A percentile compares a stretch with the other conserved stretches of the same genome.
Conservation (phyloP, 2,113 vertebrate species). For the Grus americana region DNA sequence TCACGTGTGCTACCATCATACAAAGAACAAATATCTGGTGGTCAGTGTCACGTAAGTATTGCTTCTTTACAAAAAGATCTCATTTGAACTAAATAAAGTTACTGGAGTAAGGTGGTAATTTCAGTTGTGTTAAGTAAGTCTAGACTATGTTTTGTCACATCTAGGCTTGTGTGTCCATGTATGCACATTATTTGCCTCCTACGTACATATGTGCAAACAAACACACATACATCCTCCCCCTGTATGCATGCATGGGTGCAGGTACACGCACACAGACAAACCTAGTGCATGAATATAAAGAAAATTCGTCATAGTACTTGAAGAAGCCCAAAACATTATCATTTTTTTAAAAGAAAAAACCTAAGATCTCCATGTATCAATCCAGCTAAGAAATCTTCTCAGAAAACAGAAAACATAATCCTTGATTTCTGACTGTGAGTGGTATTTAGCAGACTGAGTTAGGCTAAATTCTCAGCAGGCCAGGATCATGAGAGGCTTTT, state of each 20-base stretch:
- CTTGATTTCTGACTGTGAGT: not conserved
- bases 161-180: not conserved
- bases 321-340: not conserved
- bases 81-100: not conserved
- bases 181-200: not conserved
- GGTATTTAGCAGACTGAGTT: not conserved
- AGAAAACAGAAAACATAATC: not conserved
- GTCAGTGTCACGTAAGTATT: not conserved
- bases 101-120: not conserved
- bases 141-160: not conserved
- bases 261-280: not conserved
- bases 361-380: not conserved
- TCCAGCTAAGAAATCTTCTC: not conserved
- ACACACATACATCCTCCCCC: not conserved
- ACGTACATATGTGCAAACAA: not conserved
- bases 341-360: not conserved
- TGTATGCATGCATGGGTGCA: not conserved
- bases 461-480: slow-evolving; percentile 8
- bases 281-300: not conserved
- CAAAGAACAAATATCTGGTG: not conserved
- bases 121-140: not conserved
- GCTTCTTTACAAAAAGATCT: not conserved
- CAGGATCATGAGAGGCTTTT: not conserved
- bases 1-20: not conserved
- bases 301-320: not conserved